A percentile compares a stretch with the other conserved stretches of the same genome.
These are phyloP conservation scores for Electrona antarctica DNA, from an alignment of 2,113 vertebrate species.

Conservation along the genomic window DNA sequence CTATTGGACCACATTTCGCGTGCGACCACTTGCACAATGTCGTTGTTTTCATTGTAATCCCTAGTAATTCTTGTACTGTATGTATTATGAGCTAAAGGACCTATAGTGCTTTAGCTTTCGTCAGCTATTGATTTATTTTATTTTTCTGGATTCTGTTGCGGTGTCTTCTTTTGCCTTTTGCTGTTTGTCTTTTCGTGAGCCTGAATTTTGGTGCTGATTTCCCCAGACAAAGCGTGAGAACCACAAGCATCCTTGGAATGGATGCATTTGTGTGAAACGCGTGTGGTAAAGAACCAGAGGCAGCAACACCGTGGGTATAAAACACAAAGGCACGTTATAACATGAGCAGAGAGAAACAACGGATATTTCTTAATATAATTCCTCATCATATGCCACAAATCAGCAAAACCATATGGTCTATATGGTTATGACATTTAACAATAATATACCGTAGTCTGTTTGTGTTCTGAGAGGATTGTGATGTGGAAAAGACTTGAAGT, in stretches of 20 bases:
- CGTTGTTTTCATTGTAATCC: background rate
- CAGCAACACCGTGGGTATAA: background rate
- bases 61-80: background rate
- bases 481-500: background rate
- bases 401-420: background rate
- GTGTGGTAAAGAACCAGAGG: constrained; percentile 14
- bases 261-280: background rate
- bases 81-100: constrained; percentile 24
- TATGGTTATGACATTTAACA: background rate
- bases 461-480: background rate
- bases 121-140: constrained; percentile 12
- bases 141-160: background rate
- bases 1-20: background rate
- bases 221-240: constrained; percentile 35
- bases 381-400: background rate
- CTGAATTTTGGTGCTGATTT: constrained; percentile 23
- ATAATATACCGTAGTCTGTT: background rate
- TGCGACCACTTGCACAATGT: constrained; percentile 7
- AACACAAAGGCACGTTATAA: background rate
- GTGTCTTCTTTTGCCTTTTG: constrained; percentile 18
- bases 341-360: constrained; percentile 5
- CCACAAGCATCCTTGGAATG: constrained; percentile 49
- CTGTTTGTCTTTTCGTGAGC: background rate
- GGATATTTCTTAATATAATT: background rate
- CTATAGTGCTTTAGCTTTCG: background rate